Evolutionary conservation across 2,797 vertebrate species (phyloP).

Genomic region (Pseudomugil tenellus): DNA sequence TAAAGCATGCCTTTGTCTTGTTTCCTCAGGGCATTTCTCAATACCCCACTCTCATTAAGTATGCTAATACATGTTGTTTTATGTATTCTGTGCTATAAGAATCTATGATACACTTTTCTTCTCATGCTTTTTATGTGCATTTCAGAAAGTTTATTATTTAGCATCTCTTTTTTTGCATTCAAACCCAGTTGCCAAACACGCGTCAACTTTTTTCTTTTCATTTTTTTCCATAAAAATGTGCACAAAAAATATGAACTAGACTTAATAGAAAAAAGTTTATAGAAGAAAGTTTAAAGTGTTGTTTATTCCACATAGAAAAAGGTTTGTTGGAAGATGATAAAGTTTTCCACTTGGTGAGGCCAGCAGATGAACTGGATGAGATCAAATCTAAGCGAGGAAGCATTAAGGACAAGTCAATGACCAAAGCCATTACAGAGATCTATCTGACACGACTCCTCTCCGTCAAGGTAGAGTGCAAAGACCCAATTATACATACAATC

Average conservation of each 20-base stretch:
- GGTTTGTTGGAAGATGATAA: constrained; percentile 97
- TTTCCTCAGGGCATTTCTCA: constrained; percentile 44
- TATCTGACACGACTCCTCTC: constrained; percentile 97
- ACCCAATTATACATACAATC: constrained; percentile 8
- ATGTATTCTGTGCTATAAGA: constrained; percentile 46
- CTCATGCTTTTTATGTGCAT: constrained; percentile 41
- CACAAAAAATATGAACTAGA: constrained; percentile 35
- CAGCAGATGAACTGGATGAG: constrained; percentile 94
- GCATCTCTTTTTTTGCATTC: constrained; percentile 34
- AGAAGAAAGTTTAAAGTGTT: constrained; percentile 16
- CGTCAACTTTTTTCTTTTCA: constrained; percentile 26
- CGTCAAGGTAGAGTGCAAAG: constrained; percentile 92
- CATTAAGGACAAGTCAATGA: constrained; percentile 97
- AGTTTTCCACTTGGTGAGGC: constrained; percentile 95
- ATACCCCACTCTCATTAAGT: constrained; percentile 60
- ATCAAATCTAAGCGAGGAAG: constrained; percentile 96
- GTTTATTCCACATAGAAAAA: constrained; percentile 75
- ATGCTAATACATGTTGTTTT: constrained; percentile 71
- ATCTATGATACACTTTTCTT: constrained; percentile 59
- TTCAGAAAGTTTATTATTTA: constrained; percentile 56
- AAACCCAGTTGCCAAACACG: constrained; percentile 36
- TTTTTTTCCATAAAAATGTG: constrained; percentile 31
- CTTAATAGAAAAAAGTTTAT: constrained; percentile 10
- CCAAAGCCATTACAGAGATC: constrained; percentile 99
- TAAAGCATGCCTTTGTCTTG: constrained; percentile 33